phyloP scores from a whole-genome alignment of 1,140 invertebrate genomes.

The Drosophila oshimai region DNA sequence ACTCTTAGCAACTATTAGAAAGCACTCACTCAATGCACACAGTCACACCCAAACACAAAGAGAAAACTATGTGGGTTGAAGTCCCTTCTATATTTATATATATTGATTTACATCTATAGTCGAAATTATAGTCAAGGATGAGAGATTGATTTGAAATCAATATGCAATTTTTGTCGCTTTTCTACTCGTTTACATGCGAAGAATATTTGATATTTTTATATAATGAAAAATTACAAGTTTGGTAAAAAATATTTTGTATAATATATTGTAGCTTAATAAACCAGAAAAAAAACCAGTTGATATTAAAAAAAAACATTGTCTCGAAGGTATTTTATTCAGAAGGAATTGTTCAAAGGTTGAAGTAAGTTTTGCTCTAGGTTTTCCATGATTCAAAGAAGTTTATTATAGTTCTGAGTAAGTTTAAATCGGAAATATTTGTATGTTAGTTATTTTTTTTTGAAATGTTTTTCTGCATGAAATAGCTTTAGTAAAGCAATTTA shows the following conservation, averaged over 20 bases:
- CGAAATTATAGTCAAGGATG: slow-evolving; percentile 31
- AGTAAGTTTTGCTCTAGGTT: slow-evolving; percentile 51
- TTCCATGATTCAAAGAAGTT: not conserved
- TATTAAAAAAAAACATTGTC: slow-evolving; percentile 3
- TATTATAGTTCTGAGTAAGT: slow-evolving; percentile 48
- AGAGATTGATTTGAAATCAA: slow-evolving; percentile 28
- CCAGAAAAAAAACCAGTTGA: slow-evolving; percentile 23
- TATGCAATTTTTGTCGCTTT: slow-evolving; percentile 54
- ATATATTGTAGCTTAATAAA: slow-evolving; percentile 66
- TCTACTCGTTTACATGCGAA: slow-evolving; percentile 49
- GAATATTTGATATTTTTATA: slow-evolving; percentile 74
- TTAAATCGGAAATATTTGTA: slow-evolving; percentile 12
- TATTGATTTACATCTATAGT: slow-evolving; percentile 37
- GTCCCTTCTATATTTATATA: slow-evolving; percentile 41
- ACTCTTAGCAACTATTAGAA: slow-evolving; percentile 67
- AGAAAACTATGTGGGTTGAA: slow-evolving; percentile 9
- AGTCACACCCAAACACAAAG: slow-evolving; percentile 10
- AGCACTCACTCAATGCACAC: slow-evolving; percentile 22
- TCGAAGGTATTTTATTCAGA: not conserved
- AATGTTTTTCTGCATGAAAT: too few species aligned
- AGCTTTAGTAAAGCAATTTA: too few species aligned
- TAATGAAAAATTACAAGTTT: slow-evolving; percentile 19
- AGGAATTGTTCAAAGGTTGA: not conserved
- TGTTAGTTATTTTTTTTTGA: not conserved
- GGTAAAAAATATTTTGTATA: slow-evolving; percentile 65